Conservation (phyloP, 2,888 invertebrate genomes). For the Marasmarcha lunaedactyla region DNA sequence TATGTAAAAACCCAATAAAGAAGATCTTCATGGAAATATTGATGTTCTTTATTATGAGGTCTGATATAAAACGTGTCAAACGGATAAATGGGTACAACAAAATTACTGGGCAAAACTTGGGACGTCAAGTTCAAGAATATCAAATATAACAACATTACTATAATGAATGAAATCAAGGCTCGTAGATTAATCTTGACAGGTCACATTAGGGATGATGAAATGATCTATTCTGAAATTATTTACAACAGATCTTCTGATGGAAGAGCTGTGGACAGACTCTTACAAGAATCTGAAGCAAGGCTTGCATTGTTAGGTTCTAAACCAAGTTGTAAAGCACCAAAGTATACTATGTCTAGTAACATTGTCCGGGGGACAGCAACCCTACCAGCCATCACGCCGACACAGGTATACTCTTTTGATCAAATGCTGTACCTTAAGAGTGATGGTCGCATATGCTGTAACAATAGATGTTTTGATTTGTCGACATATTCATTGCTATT, state of each 20-base stretch:
- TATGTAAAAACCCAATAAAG: no score
- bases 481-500: constrained; percentile 5
- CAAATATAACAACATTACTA: no score
- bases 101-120: no score
- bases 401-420: neutral
- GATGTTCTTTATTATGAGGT: no score
- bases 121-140: no score
- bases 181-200: no score
- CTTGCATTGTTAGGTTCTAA: neutral
- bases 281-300: neutral
- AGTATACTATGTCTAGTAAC: neutral
- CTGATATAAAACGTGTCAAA: no score
- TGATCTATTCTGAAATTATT: neutral
- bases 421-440: constrained; percentile 3
- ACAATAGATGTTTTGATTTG: constrained; percentile 4
- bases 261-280: neutral
- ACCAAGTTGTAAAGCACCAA: no score
- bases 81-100: no score
- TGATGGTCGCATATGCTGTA: constrained; percentile 5
- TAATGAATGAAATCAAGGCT: no score
- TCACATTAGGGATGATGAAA: no score
- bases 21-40: no score
- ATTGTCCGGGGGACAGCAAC: neutral
- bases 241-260: neutral
- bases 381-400: neutral